Evolutionary conservation across 1,140 invertebrate genomes (phyloP).

Genomic region (Temnothorax nylanderi): DNA sequence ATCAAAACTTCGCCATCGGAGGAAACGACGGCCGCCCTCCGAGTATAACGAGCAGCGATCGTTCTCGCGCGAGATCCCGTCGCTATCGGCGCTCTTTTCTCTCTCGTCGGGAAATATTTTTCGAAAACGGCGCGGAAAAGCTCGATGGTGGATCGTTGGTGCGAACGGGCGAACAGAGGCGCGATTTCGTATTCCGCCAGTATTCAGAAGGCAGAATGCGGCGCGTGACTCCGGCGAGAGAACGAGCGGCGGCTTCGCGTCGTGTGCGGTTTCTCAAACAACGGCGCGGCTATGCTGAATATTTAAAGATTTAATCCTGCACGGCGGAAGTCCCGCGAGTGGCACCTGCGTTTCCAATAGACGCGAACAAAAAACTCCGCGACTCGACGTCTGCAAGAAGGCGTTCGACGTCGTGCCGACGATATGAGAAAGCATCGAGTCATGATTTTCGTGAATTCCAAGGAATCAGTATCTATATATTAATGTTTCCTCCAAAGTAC

Average conservation of each 20-base stretch:
- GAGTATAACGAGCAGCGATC: slow-evolving; percentile 41
- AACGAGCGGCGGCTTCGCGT: slow-evolving; percentile 9
- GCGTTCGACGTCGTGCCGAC: not conserved
- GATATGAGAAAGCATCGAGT: not conserved
- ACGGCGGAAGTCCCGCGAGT: slow-evolving; percentile 22
- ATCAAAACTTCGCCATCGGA: slow-evolving; percentile 65
- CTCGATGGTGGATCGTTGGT: not conserved
- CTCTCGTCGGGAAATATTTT: slow-evolving; percentile 54
- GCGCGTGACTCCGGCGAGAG: slow-evolving; percentile 54
- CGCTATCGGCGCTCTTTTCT: not conserved
- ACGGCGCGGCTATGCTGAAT: slow-evolving; percentile 39
- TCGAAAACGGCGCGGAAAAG: slow-evolving; percentile 31
- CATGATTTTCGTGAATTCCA: not conserved
- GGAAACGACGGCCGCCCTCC: slow-evolving; percentile 31
- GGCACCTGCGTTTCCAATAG: slow-evolving; percentile 47
- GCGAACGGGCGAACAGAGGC: slow-evolving; percentile 13
- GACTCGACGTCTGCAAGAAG: not conserved
- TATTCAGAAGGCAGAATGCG: slow-evolving; percentile 52
- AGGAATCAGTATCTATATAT: not conserved
- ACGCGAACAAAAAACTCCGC: not conserved
- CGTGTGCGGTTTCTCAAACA: slow-evolving; percentile 33
- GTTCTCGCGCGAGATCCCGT: slow-evolving; percentile 8
- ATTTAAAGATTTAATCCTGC: slow-evolving; percentile 65
- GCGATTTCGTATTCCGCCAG: slow-evolving; percentile 63
- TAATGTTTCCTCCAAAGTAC: not conserved